Conservation (phyloP, 2,113 vertebrate species). For the Grammomys surdaster region DNA sequence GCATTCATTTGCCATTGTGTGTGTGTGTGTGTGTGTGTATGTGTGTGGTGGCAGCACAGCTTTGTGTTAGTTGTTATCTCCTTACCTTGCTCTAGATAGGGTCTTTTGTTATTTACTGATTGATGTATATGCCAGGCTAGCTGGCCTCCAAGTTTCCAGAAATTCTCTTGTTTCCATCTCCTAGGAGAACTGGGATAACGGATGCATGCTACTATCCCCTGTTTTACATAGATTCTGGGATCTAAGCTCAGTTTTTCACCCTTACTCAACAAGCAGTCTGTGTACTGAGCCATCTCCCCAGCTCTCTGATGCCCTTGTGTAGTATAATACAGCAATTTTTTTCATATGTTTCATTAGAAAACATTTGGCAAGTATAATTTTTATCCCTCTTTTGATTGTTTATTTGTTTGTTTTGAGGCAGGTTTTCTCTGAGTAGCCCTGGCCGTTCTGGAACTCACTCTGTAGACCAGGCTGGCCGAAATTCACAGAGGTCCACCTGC, state of each 20-base stretch:
- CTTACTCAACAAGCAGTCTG: neutral
- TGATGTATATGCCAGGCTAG: neutral
- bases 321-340: neutral
- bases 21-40: neutral
- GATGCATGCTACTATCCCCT: neutral
- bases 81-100: neutral
- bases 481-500: no score
- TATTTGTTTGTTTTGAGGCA: neutral
- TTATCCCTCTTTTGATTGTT: neutral
- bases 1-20: neutral
- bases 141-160: neutral
- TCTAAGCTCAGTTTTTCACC: neutral
- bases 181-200: neutral
- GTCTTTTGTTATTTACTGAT: neutral
- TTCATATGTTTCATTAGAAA: neutral
- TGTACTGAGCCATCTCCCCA: neutral
- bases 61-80: neutral
- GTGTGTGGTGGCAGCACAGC: neutral
- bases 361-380: constrained; percentile 33
- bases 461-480: neutral
- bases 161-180: neutral
- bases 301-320: neutral
- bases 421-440: neutral
- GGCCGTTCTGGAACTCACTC: neutral
- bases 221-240: neutral